A percentile compares a stretch with the other conserved stretches of the same genome.
Conservation (phyloP, 2,888 invertebrate species). For the Lasioglossum leucozonium region DNA sequence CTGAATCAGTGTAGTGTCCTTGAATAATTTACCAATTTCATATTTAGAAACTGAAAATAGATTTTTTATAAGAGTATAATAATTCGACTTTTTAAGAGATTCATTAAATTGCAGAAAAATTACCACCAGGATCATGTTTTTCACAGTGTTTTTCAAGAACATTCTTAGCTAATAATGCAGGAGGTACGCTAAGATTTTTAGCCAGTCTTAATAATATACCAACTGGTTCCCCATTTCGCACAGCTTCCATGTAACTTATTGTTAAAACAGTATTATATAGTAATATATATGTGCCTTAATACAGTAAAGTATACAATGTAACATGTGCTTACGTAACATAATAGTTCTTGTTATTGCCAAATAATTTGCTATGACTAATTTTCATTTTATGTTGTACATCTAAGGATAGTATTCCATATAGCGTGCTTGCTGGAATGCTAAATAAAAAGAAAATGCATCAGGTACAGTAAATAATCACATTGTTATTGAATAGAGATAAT, state of each 20-base stretch:
- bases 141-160: conserved; percentile 86
- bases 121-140: conserved; percentile 70
- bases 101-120: conserved; percentile 1
- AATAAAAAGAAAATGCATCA: conserved; percentile 58
- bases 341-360: conserved; percentile 86
- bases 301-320: not conserved
- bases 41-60: conserved; percentile 84
- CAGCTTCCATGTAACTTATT: conserved; percentile 75
- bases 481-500: not conserved
- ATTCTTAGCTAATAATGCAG: conserved; percentile 87
- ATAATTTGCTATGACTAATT: conserved; percentile 87
- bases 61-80: conserved; percentile 79
- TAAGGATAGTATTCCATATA: conserved; percentile 90
- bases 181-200: conserved; percentile 85
- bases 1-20: conserved; percentile 90
- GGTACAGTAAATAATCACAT: not conserved
- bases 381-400: conserved; percentile 89
- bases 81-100: not conserved
- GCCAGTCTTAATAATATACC: conserved; percentile 88
- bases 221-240: conserved; percentile 85
- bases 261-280: conserved; percentile 25
- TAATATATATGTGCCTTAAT: conserved; percentile 31
- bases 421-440: conserved; percentile 87
- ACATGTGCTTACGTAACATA: conserved; percentile 85
- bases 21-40: conserved; percentile 86